Conservation (phyloP, 1,140 invertebrate genomes). For the Zaprionus davidi region DNA sequence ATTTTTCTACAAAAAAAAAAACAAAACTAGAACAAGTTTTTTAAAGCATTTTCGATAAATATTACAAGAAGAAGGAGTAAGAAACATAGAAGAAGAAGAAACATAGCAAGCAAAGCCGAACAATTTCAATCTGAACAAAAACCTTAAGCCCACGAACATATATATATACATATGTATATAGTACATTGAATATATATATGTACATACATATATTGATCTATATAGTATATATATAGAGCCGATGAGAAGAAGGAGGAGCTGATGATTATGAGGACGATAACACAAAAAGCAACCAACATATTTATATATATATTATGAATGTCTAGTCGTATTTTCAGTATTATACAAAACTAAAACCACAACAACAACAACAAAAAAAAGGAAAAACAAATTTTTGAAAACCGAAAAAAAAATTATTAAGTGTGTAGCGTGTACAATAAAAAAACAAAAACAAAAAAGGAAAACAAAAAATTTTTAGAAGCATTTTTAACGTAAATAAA, state of each 20-base stretch:
- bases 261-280: conserved; percentile 48
- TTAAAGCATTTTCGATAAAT: conserved; percentile 79
- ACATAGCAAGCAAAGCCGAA: conserved; percentile 54
- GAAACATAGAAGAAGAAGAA: conserved; percentile 7
- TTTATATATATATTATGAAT: conserved; percentile 83
- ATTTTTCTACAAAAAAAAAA: conserved; percentile 42
- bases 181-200: conserved; percentile 51
- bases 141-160: conserved; percentile 75
- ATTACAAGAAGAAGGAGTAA: conserved; percentile 35
- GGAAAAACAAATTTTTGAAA: conserved; percentile 37
- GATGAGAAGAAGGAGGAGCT: not conserved
- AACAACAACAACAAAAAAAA: conserved; percentile 26
- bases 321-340: conserved; percentile 84
- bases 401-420: conserved; percentile 53
- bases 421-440: conserved; percentile 77
- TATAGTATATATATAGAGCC: conserved; percentile 68
- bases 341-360: conserved; percentile 63
- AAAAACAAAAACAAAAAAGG: conserved; percentile 42
- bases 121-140: conserved; percentile 74
- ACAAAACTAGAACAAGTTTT: conserved; percentile 55
- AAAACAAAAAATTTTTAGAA: conserved; percentile 72
- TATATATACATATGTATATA: conserved; percentile 59
- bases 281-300: conserved; percentile 62
- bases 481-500: conserved; percentile 75
- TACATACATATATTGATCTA: conserved; percentile 69